Evolutionary conservation across 2,888 invertebrate genomes (phyloP).

Genomic region (Caenorhabditis panamensis): DNA sequence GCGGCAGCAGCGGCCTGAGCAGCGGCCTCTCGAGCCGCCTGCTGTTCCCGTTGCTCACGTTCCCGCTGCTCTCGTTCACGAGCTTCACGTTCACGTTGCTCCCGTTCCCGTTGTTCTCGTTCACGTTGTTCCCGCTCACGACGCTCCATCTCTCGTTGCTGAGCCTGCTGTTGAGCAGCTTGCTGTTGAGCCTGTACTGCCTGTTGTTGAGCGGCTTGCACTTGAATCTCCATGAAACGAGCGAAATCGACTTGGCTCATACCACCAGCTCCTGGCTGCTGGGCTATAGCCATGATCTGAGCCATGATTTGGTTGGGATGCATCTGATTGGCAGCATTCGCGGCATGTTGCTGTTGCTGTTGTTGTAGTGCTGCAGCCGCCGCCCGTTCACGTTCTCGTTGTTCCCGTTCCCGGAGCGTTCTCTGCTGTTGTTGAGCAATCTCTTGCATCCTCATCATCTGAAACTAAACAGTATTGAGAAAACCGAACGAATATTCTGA

Average conservation of each 20-base stretch:
- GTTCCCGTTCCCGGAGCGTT: conserved; percentile 19
- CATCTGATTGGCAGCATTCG: conserved; percentile 23
- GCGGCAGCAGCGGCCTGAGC: conserved; percentile 3
- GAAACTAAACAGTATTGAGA: not conserved
- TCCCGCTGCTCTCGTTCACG: conserved; percentile 42
- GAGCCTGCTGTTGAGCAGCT: conserved; percentile 30
- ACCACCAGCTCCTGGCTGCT: too few relatives aligned
- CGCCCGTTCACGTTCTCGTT: conserved; percentile 31
- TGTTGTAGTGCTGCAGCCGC: conserved; percentile 11
- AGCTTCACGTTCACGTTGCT: conserved; percentile 62
- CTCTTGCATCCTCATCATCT: conserved; percentile 32
- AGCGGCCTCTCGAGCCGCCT: conserved; percentile 19
- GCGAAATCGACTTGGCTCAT: not conserved
- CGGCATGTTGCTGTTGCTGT: conserved; percentile 42
- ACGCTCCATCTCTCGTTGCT: conserved; percentile 8
- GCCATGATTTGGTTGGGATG: conserved; percentile 2
- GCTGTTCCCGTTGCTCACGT: conserved; percentile 29
- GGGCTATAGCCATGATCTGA: conserved; percentile 4
- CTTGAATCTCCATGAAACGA: conserved; percentile 9
- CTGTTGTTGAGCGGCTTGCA: conserved; percentile 22
- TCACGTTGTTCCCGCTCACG: conserved; percentile 40
- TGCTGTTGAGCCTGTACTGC: conserved; percentile 32
- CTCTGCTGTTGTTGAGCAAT: conserved; percentile 33
- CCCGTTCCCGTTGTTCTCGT: conserved; percentile 56
- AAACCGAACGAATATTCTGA: not conserved